Percentiles rank a stretch among this genome's conserved stretches.
Evolutionary conservation across 2,797 vertebrate genomes (phyloP).

Genomic region (Sebastes glaucus): DNA sequence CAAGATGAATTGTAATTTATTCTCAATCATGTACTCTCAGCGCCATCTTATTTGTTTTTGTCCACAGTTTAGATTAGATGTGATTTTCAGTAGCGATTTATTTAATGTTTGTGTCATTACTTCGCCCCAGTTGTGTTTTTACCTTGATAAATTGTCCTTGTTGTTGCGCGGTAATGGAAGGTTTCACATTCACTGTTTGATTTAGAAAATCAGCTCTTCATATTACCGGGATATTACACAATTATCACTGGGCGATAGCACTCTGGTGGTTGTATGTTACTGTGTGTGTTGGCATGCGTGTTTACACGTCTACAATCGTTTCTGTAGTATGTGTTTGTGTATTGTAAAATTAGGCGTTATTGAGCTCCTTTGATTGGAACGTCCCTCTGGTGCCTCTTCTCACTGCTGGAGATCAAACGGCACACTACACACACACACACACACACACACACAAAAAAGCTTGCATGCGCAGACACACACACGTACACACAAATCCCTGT

Average conservation of each 20-base stretch:
- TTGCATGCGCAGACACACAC: constrained; percentile 9
- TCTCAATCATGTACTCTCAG: constrained; percentile 46
- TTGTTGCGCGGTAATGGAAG: constrained; percentile 45
- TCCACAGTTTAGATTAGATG: constrained; percentile 43
- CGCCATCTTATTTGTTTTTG: constrained; percentile 50
- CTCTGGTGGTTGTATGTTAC: constrained; percentile 28
- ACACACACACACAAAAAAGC: constrained; percentile 2
- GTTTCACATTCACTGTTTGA: constrained; percentile 53
- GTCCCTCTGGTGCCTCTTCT: constrained; percentile 49
- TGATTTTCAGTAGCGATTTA: constrained; percentile 56
- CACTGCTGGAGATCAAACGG: constrained; percentile 32
- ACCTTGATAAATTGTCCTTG: constrained; percentile 70
- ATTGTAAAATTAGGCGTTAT: constrained; percentile 49
- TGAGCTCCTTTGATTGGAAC: constrained; percentile 49
- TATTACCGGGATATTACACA: constrained; percentile 47
- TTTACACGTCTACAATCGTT: constrained; percentile 20
- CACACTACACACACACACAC: constrained; percentile 22
- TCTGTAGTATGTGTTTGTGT: constrained; percentile 19
- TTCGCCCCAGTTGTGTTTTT: constrained; percentile 48
- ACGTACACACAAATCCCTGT: constrained; percentile 85
- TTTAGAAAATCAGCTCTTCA: constrained; percentile 48
- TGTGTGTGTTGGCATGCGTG: constrained; percentile 17
- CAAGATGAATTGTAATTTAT: constrained; percentile 53
- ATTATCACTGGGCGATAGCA: constrained; percentile 45
- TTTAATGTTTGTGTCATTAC: constrained; percentile 70